Evolutionary conservation across 2,888 invertebrate species (phyloP).

Genomic region (Strigamia transsilvanica): DNA sequence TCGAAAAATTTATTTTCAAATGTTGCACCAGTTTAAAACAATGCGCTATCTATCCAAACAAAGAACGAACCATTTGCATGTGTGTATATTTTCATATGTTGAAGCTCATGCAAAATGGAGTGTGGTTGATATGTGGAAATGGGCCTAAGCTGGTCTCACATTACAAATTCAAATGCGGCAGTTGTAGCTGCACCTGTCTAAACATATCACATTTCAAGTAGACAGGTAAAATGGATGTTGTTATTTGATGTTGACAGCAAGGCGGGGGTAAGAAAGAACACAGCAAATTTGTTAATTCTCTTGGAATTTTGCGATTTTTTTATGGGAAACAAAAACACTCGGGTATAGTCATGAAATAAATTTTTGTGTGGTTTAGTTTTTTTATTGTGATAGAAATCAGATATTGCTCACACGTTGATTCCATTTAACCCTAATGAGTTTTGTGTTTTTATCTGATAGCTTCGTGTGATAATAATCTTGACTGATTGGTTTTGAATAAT

Average conservation of each 20-base stretch:
- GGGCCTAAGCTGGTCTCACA: slow-evolving; percentile 46
- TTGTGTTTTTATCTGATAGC: neutral
- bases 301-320: neutral
- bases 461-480: slow-evolving; percentile 12
- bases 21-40: slow-evolving; percentile 34
- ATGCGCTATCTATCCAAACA: slow-evolving; percentile 35
- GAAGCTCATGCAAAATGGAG: slow-evolving; percentile 45
- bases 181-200: slow-evolving; percentile 43
- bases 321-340: neutral
- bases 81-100: slow-evolving; percentile 49
- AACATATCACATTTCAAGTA: slow-evolving; percentile 48
- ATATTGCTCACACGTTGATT: neutral
- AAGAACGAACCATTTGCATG: slow-evolving; percentile 41
- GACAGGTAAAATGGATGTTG: slow-evolving; percentile 42
- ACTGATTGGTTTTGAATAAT: slow-evolving; percentile 13
- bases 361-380: neutral
- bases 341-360: neutral
- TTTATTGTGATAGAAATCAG: neutral
- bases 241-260: slow-evolving; percentile 45
- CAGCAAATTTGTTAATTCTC: neutral
- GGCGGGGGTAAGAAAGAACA: neutral
- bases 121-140: slow-evolving; percentile 48
- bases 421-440: slow-evolving; percentile 7
- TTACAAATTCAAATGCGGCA: slow-evolving; percentile 49
- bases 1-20: slow-evolving; percentile 41